Percentiles rank a stretch among this genome's conserved stretches.
These are phyloP conservation scores for Corythucha ciliata DNA, from an alignment of 2,888 invertebrate genomes.

Conservation along the genomic window DNA sequence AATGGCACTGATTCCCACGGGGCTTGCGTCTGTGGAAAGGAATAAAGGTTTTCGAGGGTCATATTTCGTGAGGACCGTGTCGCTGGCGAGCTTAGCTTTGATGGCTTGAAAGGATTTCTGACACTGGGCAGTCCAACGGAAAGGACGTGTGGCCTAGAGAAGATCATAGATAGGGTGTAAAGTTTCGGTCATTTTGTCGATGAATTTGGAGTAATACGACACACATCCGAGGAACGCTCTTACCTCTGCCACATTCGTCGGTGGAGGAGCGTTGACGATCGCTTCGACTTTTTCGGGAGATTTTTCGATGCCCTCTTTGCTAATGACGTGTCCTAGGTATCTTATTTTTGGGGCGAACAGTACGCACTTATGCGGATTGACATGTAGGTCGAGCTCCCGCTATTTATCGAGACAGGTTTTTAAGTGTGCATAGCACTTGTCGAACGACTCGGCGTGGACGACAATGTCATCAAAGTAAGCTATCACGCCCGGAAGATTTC, in stretches of 20 bases:
- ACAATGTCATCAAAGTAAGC: conserved; percentile 34
- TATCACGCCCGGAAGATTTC: conserved; percentile 12
- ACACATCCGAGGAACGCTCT: conserved; percentile 9
- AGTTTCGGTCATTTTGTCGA: too few relatives aligned
- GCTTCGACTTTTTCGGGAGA: conserved; percentile 10
- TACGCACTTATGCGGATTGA: conserved; percentile 13
- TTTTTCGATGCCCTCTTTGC: conserved; percentile 10
- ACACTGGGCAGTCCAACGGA: conserved; percentile 31
- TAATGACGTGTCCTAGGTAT: conserved; percentile 11
- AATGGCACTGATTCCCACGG: conserved; percentile 19
- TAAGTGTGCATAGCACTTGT: conserved; percentile 20
- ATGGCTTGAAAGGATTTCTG: conserved; percentile 30
- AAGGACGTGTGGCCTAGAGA: conserved; percentile 26
- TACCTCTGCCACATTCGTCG: conserved; percentile 5
- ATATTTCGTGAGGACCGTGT: conserved; percentile 31
- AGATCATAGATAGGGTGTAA: too few relatives aligned
- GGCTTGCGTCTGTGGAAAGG: conserved; percentile 29
- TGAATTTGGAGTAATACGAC: conserved; percentile 19
- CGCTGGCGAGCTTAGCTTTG: conserved; percentile 31
- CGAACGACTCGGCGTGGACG: conserved; percentile 27
- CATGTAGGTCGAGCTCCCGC: conserved; percentile 8
- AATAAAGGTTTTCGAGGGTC: conserved; percentile 29
- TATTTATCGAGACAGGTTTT: not conserved
- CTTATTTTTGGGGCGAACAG: conserved; percentile 2
- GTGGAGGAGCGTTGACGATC: not conserved